These are phyloP conservation scores for Pseudeuparius sepicola DNA, from an alignment of 2,888 invertebrate species.

Conservation along the genomic window DNA sequence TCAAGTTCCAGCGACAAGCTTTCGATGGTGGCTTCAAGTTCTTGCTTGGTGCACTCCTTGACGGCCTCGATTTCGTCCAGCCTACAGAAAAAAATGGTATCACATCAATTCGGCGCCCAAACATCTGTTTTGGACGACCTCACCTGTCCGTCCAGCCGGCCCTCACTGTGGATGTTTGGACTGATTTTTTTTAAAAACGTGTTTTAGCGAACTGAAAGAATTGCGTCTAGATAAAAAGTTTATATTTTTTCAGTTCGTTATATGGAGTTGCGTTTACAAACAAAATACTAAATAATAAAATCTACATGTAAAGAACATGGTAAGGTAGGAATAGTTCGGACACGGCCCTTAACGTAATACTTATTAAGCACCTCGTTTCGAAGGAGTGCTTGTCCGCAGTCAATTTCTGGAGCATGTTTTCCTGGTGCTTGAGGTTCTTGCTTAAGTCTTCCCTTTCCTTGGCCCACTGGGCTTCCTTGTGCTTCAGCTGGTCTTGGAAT, in stretches of 20 bases:
- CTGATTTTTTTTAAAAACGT: constrained; percentile 14
- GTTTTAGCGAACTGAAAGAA: too few relatives aligned
- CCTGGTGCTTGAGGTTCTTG: constrained; percentile 30
- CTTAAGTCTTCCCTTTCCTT: constrained; percentile 34
- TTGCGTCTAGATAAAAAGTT: too few relatives aligned
- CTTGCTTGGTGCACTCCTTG: constrained; percentile 22
- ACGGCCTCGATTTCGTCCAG: constrained; percentile 27
- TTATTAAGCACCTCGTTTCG: constrained; percentile 37
- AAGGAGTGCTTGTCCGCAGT: constrained; percentile 31
- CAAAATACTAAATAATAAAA: constrained; percentile 9
- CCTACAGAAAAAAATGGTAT: constrained; percentile 35
- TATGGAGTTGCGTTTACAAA: too few relatives aligned
- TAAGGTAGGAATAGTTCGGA: constrained; percentile 34
- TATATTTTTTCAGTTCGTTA: constrained; percentile 6
- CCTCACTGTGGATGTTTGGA: constrained; percentile 23
- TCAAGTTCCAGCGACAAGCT: constrained; percentile 24
- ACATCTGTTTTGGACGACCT: constrained; percentile 28
- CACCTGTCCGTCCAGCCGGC: constrained; percentile 27
- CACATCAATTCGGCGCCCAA: constrained; percentile 33
- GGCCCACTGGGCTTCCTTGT: constrained; percentile 32
- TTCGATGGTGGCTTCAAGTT: constrained; percentile 19
- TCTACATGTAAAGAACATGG: constrained; percentile 8
- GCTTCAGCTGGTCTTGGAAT: constrained; percentile 31
- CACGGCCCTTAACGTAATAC: constrained; percentile 34
- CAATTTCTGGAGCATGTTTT: constrained; percentile 31